These are phyloP conservation scores for Rissa tridactyla DNA, from an alignment of 2,113 vertebrate species.

Conservation along the genomic window DNA sequence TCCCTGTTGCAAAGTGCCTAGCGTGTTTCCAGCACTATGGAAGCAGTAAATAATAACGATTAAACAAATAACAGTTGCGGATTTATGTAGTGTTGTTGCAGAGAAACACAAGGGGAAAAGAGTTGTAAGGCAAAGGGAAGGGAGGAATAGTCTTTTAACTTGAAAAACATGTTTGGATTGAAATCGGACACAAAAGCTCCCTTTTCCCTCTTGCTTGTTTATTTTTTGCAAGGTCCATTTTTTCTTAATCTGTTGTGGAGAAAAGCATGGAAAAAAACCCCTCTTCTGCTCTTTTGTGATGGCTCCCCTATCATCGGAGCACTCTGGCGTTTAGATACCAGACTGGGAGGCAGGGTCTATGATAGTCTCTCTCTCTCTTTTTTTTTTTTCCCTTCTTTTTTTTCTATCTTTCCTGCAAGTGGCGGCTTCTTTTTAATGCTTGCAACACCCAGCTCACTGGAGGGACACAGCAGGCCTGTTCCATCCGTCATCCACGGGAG, in stretches of 20 bases:
- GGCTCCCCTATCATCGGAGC: neutral
- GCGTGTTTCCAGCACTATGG: neutral
- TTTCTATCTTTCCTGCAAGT: neutral
- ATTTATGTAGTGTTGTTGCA: neutral
- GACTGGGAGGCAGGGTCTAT: neutral
- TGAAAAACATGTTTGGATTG: constrained; percentile 1
- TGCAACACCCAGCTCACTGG: neutral
- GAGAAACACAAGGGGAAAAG: neutral
- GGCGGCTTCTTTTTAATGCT: neutral
- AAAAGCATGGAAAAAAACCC: neutral
- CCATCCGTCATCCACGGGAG: neutral
- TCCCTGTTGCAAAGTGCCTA: neutral
- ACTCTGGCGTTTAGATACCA: neutral
- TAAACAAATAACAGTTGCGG: neutral
- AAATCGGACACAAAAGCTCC: neutral
- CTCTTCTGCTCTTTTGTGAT: neutral
- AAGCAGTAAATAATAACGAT: neutral
- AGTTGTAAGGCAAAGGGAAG: neutral
- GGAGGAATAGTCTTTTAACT: neutral
- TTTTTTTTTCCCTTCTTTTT: too few species aligned
- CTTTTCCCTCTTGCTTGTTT: neutral
- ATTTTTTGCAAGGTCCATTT: neutral
- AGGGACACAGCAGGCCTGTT: neutral
- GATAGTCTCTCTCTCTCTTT: too few species aligned
- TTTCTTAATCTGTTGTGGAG: neutral